Base-by-base conservation (phyloP, 2,797 vertebrate genomes). In the Onychomys torridus region DNA sequence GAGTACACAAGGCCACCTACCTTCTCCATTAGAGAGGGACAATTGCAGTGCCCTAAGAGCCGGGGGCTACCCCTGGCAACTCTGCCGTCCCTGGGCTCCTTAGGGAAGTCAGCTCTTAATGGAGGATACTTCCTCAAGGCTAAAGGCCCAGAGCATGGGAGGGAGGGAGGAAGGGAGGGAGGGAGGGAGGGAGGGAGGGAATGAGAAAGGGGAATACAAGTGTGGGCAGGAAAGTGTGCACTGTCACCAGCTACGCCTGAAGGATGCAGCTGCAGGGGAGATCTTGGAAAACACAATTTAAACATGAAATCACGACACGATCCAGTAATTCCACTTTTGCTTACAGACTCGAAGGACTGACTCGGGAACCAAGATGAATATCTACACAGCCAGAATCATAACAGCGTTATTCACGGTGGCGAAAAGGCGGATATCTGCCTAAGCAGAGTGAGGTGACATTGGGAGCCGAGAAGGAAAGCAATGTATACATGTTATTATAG, bases 301-400 rank as follows among this genome's bases (percentile, higher is more conserved):
- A 57, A 59, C 23, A 2, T 0, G 2, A 34, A 37, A 59, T 71
- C 5, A 34, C 9, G 34, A 2, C 2, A 7, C 0, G 69, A n/a
- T 27, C 85, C 69, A n/a, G 89, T 14, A 23, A 27, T 10, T 29
- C n/a, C 34, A 6, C 76, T 5, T 61, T 65, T 23, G 85, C 49
- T 77, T 61, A 25, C 4, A 25, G 0, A 55, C 9, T 23, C 75
- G 32, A 9, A 11, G 32, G 43, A 37, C 59, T 3, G 21, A 37
- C 77, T 52, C 67, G 1, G 88, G 46, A 21, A 21, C 59, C 0
- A 3, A 0, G 14, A 16, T 34, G 25, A 59, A 16, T 32, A 14
- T 1, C 21, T 14, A 11, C 3, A 29, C 37, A 7, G 34, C 40
- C 83, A 0, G 0, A 52, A 32, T 13, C 34, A 1, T 0, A 7